Conservation (phyloP, 2,888 invertebrate genomes). For the Himalopsyche japonica region DNA sequence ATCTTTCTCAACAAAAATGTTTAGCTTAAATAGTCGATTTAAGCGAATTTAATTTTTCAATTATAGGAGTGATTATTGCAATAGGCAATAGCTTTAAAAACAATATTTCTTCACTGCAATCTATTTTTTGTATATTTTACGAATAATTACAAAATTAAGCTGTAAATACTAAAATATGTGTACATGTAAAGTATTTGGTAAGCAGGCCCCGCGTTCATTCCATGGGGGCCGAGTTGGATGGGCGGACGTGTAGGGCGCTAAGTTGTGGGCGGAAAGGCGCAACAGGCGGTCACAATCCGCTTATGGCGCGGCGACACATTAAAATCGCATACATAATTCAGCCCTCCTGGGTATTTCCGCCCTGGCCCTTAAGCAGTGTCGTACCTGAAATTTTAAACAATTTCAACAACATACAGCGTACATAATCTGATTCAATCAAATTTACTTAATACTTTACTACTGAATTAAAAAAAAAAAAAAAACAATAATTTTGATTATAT, state of each 20-base stretch:
- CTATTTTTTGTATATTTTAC: no score
- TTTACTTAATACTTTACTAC: no score
- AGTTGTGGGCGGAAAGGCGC: constrained; percentile 10
- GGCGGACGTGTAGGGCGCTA: not conserved
- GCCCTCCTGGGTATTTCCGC: not conserved
- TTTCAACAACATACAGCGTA: no score
- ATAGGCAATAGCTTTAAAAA: no score
- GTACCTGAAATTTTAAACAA: not conserved
- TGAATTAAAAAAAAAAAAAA: no score
- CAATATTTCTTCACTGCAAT: no score
- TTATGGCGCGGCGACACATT: constrained; percentile 39
- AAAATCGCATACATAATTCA: constrained; percentile 40
- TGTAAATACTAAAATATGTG: not conserved
- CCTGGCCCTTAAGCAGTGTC: not conserved
- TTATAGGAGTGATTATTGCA: no score
- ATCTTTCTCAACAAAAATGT: no score
- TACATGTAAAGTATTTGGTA: not conserved
- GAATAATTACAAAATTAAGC: not conserved
- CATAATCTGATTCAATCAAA: no score
- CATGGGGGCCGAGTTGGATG: not conserved
- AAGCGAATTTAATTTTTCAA: no score
- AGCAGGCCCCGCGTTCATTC: not conserved
- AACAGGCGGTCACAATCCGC: constrained; percentile 39
- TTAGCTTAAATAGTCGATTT: no score
- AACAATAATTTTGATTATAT: no score